Percentiles rank a stretch among this genome's conserved stretches.
Evolutionary conservation across 2,113 vertebrate genomes (phyloP).

Genomic region (Pelecanoides urinatrix): DNA sequence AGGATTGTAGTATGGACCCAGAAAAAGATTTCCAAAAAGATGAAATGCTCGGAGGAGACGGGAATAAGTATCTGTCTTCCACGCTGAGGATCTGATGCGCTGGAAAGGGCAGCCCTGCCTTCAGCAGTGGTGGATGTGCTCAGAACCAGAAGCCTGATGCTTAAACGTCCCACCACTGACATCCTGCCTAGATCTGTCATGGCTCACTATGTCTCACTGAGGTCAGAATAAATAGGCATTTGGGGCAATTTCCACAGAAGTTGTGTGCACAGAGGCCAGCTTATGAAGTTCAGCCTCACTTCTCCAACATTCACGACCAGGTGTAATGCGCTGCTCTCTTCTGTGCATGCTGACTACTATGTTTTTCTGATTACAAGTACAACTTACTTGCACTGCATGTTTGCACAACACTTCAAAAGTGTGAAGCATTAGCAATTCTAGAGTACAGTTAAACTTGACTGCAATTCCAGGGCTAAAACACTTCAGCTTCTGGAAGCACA

Average conservation of each 20-base stretch:
- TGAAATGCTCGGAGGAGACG: background rate
- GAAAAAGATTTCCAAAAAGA: background rate
- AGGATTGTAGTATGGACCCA: background rate
- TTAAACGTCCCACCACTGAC: background rate
- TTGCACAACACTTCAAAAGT: background rate
- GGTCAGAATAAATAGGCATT: background rate
- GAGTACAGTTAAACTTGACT: background rate
- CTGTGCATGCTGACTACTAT: background rate
- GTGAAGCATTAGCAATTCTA: background rate
- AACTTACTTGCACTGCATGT: background rate
- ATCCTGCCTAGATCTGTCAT: background rate
- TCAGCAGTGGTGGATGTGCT: background rate
- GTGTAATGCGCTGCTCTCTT: background rate
- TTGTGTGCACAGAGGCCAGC: background rate
- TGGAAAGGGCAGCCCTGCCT: background rate
- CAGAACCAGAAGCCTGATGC: background rate
- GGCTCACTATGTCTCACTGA: background rate
- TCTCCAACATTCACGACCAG: background rate
- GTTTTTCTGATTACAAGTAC: background rate
- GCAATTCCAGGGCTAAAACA: background rate
- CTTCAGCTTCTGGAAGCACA: background rate
- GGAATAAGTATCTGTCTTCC: background rate
- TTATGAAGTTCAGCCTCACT: background rate
- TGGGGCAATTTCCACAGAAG: background rate
- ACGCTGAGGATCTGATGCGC: fast-evolving